A percentile compares a stretch with the other conserved stretches of the same genome.
These are phyloP conservation scores for Neomorphus geoffroyi DNA, from an alignment of 2,797 vertebrate genomes.

Conservation along the genomic window DNA sequence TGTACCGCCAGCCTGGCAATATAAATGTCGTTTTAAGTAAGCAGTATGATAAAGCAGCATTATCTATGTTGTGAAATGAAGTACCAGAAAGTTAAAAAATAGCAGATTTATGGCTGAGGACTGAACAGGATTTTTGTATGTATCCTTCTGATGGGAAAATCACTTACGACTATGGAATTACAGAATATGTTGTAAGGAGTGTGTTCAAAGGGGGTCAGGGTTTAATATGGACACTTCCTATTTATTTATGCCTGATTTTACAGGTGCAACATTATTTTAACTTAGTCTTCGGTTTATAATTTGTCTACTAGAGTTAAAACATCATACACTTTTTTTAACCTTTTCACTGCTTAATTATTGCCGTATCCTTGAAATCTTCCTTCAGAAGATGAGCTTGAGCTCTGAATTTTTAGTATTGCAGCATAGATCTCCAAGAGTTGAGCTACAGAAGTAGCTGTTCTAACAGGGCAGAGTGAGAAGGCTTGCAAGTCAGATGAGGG, in stretches of 20 bases:
- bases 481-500: not conserved
- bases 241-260: not conserved
- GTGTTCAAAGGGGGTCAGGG: accelerated
- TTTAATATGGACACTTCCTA: not conserved
- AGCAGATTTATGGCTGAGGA: not conserved
- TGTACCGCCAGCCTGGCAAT: not conserved
- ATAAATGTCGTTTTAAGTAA: not conserved
- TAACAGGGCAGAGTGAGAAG: not conserved
- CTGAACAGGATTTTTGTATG: not conserved
- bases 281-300: not conserved
- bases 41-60: not conserved
- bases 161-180: accelerated
- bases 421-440: not conserved
- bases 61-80: not conserved
- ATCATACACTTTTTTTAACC: not conserved
- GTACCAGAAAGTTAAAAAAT: not conserved
- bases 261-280: not conserved
- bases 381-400: not conserved
- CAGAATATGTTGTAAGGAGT: not conserved
- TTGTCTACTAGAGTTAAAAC: not conserved
- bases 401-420: not conserved
- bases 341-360: not conserved
- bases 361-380: not conserved
- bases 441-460: not conserved
- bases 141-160: not conserved